Evolutionary conservation across 2,113 vertebrate species (phyloP).

Genomic region (Cynoglossus semilaevis): DNA sequence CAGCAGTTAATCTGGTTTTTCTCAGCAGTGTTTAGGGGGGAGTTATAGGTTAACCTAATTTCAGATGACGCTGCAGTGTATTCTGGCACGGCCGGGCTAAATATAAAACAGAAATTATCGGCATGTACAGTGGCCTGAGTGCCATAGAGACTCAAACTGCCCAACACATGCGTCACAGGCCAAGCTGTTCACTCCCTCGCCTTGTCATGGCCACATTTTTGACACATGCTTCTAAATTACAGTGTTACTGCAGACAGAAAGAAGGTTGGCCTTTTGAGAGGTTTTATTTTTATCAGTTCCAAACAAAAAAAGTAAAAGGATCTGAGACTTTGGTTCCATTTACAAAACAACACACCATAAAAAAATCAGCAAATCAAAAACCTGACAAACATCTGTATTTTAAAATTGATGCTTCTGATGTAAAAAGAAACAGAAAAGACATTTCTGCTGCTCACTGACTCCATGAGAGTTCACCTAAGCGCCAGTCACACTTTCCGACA

Average conservation of each 20-base stretch:
- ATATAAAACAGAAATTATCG: constrained; percentile 75
- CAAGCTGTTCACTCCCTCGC: constrained; percentile 28
- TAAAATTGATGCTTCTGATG: neutral
- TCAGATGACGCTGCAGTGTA: constrained; percentile 66
- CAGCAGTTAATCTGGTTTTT: constrained; percentile 59
- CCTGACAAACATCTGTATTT: too few species aligned
- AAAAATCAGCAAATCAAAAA: neutral
- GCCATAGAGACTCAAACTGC: constrained; percentile 52
- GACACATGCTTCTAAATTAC: constrained; percentile 53
- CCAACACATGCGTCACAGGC: constrained; percentile 45
- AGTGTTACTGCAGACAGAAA: constrained; percentile 30
- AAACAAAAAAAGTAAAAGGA: too few species aligned
- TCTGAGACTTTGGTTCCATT: neutral
- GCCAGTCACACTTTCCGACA: constrained; percentile 57
- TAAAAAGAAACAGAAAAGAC: neutral
- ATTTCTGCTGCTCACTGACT: constrained; percentile 15
- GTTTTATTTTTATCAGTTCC: too few species aligned
- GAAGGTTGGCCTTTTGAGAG: constrained; percentile 18
- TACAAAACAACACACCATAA: too few species aligned
- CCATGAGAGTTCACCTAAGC: constrained; percentile 29
- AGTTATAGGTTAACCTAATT: constrained; percentile 57
- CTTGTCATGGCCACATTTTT: constrained; percentile 50
- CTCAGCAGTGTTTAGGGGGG: constrained; percentile 27
- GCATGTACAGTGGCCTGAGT: constrained; percentile 60
- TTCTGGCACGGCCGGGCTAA: constrained; percentile 61